phyloP scores from a whole-genome alignment of 1,140 invertebrate genomes.

The Periplaneta americana region DNA sequence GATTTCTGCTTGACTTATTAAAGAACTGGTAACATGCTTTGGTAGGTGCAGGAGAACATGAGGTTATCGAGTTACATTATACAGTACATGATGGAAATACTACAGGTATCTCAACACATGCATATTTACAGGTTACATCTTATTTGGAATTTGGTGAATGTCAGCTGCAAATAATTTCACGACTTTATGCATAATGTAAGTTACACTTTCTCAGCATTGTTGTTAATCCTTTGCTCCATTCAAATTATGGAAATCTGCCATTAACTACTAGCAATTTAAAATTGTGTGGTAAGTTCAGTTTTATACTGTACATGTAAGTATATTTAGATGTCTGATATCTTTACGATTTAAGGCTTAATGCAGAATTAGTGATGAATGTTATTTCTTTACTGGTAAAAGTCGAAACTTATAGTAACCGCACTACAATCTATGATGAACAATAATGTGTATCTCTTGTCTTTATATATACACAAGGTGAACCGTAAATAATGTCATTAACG shows the following conservation, averaged over 20 bases:
- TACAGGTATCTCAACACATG: neutral
- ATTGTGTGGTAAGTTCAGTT: no score
- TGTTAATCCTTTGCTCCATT: neutral
- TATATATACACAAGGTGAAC: no score
- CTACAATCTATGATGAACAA: no score
- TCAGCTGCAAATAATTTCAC: neutral
- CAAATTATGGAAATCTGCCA: neutral
- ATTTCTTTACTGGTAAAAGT: no score
- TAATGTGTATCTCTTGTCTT: no score
- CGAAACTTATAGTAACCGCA: no score
- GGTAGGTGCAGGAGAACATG: neutral
- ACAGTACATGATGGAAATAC: neutral
- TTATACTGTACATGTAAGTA: no score
- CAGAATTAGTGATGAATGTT: no score
- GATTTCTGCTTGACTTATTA: neutral
- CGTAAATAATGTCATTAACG: no score
- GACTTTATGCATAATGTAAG: neutral
- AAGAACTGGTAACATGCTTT: neutral
- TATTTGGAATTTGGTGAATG: neutral
- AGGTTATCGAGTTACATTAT: neutral
- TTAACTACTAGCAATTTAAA: neutral
- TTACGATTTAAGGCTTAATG: no score
- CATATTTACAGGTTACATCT: neutral
- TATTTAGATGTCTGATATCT: no score
- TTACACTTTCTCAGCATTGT: neutral